phyloP scores from a whole-genome alignment of 2,888 invertebrate species.

The Bursaphelenchus okinawaensis region DNA sequence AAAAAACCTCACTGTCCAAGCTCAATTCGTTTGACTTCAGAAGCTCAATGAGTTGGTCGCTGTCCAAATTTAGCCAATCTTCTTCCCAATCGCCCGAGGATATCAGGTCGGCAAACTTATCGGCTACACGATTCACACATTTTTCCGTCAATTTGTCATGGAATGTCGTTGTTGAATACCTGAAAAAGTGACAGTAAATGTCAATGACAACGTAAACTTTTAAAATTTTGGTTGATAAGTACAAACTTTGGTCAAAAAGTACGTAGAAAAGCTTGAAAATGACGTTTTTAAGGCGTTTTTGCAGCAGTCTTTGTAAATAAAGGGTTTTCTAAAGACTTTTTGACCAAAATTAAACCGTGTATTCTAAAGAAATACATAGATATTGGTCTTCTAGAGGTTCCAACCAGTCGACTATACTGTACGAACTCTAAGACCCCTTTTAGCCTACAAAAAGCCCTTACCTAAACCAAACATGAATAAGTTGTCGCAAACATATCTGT shows the following conservation, averaged over 20 bases:
- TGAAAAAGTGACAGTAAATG: no score
- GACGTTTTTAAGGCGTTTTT: not conserved
- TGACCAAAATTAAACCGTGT: no score
- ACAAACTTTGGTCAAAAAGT: no score
- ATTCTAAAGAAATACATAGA: no score
- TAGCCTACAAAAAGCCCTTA: constrained; percentile 57
- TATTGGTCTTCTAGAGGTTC: no score
- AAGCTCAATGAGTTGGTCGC: constrained; percentile 60
- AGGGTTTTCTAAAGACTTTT: not conserved
- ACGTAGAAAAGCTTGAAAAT: no score
- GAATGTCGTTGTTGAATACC: constrained; percentile 10
- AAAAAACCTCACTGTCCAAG: constrained; percentile 45
- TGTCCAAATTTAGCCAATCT: constrained; percentile 56
- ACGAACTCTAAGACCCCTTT: constrained; percentile 2
- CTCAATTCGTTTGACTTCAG: constrained; percentile 58
- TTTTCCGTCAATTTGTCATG: constrained; percentile 8
- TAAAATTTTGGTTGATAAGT: no score
- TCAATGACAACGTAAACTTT: no score
- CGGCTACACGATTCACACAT: constrained; percentile 47
- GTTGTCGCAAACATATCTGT: constrained; percentile 58
- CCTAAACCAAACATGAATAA: constrained; percentile 62
- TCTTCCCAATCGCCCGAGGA: constrained; percentile 59
- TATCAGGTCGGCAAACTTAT: constrained; percentile 54
- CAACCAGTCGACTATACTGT: no score
- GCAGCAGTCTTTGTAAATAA: not conserved